A percentile compares a stretch with the other conserved stretches of the same genome.
phyloP scores from a whole-genome alignment of 1,140 invertebrate species.

The Drosophila nannoptera region DNA sequence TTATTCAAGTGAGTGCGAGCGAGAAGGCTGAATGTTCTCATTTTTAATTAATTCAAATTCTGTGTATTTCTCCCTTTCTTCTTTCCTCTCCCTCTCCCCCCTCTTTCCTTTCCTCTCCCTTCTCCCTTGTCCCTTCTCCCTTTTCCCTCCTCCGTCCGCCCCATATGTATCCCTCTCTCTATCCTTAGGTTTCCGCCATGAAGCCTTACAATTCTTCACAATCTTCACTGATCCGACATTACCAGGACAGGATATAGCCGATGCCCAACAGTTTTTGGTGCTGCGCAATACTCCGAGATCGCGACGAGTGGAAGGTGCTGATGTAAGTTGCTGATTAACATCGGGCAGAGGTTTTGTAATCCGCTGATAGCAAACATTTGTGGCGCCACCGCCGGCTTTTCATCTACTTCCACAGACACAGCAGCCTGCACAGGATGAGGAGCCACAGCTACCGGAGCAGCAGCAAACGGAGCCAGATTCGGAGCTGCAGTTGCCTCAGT shows the following conservation, averaged over 20 bases:
- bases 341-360: background rate
- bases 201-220: constrained; percentile 63
- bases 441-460: constrained; percentile 1
- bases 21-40: background rate
- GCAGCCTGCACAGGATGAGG: background rate
- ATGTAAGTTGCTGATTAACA: constrained; percentile 33
- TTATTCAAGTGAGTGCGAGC: constrained; percentile 50
- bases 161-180: no score
- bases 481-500: background rate
- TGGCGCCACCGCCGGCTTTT: constrained; percentile 46
- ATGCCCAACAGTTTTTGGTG: constrained; percentile 71
- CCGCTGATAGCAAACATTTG: constrained; percentile 44
- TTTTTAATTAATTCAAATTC: no score
- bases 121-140: background rate
- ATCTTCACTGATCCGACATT: constrained; percentile 59
- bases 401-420: constrained; percentile 24
- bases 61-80: background rate
- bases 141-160: background rate
- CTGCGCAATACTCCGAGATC: constrained; percentile 35
- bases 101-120: no score
- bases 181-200: constrained; percentile 57
- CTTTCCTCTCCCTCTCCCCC: background rate
- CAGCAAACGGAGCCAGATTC: background rate
- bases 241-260: constrained; percentile 47
- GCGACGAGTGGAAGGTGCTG: constrained; percentile 12